phyloP scores from a whole-genome alignment of 2,113 vertebrate genomes.

The Nesoenas mayeri region DNA sequence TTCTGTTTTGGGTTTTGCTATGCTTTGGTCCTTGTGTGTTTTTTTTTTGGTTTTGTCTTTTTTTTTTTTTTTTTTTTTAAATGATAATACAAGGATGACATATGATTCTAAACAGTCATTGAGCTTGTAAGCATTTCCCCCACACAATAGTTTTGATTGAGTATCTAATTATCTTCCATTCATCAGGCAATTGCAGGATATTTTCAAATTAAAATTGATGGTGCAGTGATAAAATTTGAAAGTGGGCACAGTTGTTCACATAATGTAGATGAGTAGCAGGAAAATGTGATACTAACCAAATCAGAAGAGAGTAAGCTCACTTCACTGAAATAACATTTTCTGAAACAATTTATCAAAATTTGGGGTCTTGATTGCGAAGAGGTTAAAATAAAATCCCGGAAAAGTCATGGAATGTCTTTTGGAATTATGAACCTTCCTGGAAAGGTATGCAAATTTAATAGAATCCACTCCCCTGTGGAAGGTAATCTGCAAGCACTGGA shows the following conservation, averaged over 20 bases:
- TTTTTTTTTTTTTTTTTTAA: neutral
- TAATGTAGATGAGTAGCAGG: neutral
- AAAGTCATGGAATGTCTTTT: neutral
- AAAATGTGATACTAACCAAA: neutral
- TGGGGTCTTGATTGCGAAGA: neutral
- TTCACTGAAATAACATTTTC: neutral
- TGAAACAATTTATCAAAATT: neutral
- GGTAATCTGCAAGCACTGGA: neutral
- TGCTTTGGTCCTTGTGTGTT: neutral
- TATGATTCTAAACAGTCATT: neutral
- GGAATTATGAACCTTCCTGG: neutral
- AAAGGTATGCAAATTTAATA: neutral
- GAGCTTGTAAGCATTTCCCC: neutral
- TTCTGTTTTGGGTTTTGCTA: neutral
- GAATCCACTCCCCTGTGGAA: neutral
- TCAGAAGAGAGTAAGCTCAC: neutral
- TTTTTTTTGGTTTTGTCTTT: no score
- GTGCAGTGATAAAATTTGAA: neutral
- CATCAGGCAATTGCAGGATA: neutral
- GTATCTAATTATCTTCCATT: neutral
- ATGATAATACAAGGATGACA: neutral
- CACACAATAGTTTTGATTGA: neutral
- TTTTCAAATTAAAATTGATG: slow-evolving; percentile 8
- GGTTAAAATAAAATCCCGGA: neutral
- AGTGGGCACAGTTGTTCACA: neutral